A percentile compares a stretch with the other conserved stretches of the same genome.
These are phyloP conservation scores for Psilopogon haemacephalus DNA, from an alignment of 2,113 vertebrate species.

Conservation along the genomic window DNA sequence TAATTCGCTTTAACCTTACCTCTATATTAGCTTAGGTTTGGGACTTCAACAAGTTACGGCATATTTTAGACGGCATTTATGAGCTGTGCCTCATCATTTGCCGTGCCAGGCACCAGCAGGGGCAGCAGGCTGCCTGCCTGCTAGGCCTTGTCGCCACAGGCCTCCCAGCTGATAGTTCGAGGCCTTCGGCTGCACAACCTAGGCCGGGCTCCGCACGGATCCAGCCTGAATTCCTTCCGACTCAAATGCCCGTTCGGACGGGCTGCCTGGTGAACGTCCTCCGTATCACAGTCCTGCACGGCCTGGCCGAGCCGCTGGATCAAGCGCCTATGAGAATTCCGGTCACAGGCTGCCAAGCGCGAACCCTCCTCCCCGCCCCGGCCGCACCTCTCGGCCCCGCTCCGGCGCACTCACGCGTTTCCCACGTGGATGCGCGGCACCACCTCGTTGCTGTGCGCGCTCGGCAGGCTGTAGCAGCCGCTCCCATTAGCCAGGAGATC, in stretches of 20 bases:
- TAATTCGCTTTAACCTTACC: neutral
- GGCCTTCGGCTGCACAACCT: neutral
- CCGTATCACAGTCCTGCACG: neutral
- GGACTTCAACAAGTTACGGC: rapidly evolving
- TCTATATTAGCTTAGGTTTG: neutral
- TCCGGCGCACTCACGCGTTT: constrained; percentile 86
- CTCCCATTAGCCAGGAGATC: constrained; percentile 88
- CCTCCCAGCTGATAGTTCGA: too few species aligned
- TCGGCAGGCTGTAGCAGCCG: constrained; percentile 93
- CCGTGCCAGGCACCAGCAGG: too few species aligned
- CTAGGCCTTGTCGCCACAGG: neutral
- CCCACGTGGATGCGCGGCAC: constrained; percentile 91
- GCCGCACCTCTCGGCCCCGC: neutral
- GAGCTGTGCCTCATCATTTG: neutral
- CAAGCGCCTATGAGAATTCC: rapidly evolving
- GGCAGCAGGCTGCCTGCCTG: neutral
- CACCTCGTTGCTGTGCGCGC: constrained; percentile 95
- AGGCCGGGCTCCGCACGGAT: neutral
- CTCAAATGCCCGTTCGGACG: rapidly evolving
- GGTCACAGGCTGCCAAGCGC: neutral
- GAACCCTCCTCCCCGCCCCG: neutral
- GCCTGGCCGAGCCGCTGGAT: neutral
- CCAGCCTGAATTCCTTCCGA: neutral
- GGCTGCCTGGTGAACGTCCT: rapidly evolving
- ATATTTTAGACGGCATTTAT: rapidly evolving